Conservation (phyloP, 1,140 invertebrate species). For the Sarcophaga bullata region DNA sequence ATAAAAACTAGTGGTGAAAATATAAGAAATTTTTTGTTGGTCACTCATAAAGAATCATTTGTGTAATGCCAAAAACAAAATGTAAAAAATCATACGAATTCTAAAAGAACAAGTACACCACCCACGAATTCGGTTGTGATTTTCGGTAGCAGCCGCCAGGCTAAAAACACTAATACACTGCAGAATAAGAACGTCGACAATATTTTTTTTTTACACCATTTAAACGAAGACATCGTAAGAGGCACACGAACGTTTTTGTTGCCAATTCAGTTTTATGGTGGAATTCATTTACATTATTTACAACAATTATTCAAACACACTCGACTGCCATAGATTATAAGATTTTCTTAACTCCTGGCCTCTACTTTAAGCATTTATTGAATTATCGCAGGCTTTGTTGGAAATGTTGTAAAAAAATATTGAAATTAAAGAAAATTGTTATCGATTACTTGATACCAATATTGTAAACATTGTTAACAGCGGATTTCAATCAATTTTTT, state of each 20-base stretch:
- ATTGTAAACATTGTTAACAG: too few species aligned
- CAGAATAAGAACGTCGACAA: not conserved
- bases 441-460: too few species aligned
- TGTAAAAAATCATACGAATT: not conserved
- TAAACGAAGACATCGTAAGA: not conserved
- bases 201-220: slow-evolving; percentile 3
- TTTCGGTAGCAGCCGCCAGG: slow-evolving; percentile 21
- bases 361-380: too few species aligned
- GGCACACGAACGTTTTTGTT: slow-evolving; percentile 32
- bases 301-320: too few species aligned
- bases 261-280: slow-evolving; percentile 28
- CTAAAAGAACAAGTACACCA: slow-evolving; percentile 9
- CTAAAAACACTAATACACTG: slow-evolving; percentile 12
- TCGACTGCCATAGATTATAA: too few species aligned
- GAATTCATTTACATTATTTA: not conserved
- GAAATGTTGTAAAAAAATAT: too few species aligned
- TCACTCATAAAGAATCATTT: not conserved
- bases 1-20: slow-evolving; percentile 32
- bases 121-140: slow-evolving; percentile 19
- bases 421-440: too few species aligned
- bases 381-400: too few species aligned
- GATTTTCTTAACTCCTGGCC: too few species aligned
- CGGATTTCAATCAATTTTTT: too few species aligned
- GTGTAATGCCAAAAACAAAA: slow-evolving; percentile 28
- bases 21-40: slow-evolving; percentile 6